phyloP scores from a whole-genome alignment of 2,113 vertebrate species.

The Crypturellus undulatus region DNA sequence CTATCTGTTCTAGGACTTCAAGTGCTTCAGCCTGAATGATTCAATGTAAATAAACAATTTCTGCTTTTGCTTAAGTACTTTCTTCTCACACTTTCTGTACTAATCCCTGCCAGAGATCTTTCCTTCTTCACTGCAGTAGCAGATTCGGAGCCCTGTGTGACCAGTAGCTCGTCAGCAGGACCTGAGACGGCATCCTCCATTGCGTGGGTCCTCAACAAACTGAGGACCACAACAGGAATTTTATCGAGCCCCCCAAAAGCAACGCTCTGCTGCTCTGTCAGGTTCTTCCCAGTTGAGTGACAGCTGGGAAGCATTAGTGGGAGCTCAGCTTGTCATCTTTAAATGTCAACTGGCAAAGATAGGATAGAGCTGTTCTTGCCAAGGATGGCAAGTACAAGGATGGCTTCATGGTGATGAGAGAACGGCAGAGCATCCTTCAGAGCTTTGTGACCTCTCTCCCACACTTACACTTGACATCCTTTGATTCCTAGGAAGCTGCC shows the following conservation, averaged over 20 bases:
- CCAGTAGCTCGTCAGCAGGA: background rate
- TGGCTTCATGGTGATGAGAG: background rate
- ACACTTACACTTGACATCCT: background rate
- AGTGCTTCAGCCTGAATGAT: background rate
- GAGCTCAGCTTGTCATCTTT: background rate
- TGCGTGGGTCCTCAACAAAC: background rate
- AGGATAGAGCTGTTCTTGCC: background rate
- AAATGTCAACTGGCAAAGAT: background rate
- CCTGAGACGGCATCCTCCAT: background rate
- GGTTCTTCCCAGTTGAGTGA: background rate
- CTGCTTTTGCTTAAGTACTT: accelerated
- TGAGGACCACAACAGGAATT: background rate
- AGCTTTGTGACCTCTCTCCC: background rate
- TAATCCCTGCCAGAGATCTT: background rate
- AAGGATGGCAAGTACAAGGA: background rate
- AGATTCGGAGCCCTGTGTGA: background rate
- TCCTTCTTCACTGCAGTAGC: background rate
- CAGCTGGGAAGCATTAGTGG: background rate
- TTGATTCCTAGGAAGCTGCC: background rate
- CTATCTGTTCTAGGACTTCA: background rate
- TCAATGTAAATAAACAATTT: background rate
- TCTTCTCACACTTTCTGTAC: background rate
- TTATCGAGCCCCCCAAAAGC: background rate
- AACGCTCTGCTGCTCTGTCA: background rate
- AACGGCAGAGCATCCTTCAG: background rate